Evolutionary conservation across 2,797 vertebrate genomes (phyloP).

Genomic region (Brotula barbata): DNA sequence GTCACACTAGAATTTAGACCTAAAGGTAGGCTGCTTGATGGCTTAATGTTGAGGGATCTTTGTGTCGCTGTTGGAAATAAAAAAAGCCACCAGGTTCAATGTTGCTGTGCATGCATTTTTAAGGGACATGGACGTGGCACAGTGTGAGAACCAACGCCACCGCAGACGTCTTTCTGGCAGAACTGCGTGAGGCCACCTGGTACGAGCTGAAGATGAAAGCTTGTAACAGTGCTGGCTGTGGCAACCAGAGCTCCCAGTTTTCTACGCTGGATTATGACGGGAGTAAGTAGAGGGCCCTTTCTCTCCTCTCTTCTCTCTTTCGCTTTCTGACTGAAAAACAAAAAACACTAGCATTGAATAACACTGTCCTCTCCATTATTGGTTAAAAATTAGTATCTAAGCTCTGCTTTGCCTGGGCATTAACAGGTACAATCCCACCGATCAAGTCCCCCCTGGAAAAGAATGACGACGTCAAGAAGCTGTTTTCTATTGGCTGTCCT

Average conservation of each 20-base stretch:
- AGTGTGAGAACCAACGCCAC: conserved; percentile 91
- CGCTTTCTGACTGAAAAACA: accelerated
- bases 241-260: conserved; percentile 93
- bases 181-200: conserved; percentile 97
- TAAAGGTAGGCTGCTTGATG: conserved; percentile 74
- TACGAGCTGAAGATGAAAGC: conserved; percentile 98
- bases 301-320: neutral
- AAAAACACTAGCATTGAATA: neutral
- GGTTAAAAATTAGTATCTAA: neutral
- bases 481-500: conserved; percentile 95
- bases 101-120: neutral
- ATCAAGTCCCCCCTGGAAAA: conserved; percentile 96
- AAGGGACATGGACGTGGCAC: conserved; percentile 94
- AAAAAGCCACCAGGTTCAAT: neutral
- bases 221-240: conserved; percentile 98
- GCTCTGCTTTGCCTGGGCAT: neutral
- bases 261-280: conserved; percentile 96
- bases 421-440: conserved; percentile 92
- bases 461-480: conserved; percentile 94
- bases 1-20: conserved; percentile 93
- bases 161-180: conserved; percentile 90
- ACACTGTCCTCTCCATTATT: neutral
- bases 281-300: conserved; percentile 81
- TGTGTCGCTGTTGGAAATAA: no score
- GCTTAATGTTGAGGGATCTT: no score